These are phyloP conservation scores for Chamaedrilus cognettii DNA, from an alignment of 2,888 invertebrate genomes.

Conservation along the genomic window DNA sequence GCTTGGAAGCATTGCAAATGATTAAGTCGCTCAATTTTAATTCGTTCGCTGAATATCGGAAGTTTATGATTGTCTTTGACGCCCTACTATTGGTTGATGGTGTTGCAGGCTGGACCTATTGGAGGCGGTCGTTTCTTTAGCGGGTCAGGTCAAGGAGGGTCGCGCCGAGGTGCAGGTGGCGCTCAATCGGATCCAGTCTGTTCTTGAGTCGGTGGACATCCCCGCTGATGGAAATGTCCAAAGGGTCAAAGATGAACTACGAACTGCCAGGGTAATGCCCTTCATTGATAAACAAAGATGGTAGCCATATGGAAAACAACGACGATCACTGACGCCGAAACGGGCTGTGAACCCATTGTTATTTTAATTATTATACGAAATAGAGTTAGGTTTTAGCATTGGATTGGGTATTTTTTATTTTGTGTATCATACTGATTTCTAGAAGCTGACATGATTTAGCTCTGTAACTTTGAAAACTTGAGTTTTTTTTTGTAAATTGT, in stretches of 20 bases:
- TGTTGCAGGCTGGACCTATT: slow-evolving; percentile 44
- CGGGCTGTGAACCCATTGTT: background rate
- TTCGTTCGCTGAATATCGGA: too few relatives aligned
- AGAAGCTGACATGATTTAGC: too few relatives aligned
- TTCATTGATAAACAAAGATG: too few relatives aligned
- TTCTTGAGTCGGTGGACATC: slow-evolving; percentile 21
- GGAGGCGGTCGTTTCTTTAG: slow-evolving; percentile 55
- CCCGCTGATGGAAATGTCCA: slow-evolving; percentile 21
- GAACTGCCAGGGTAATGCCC: slow-evolving; percentile 23
- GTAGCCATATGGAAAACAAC: too few relatives aligned
- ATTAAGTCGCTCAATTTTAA: too few relatives aligned
- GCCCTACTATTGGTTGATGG: too few relatives aligned
- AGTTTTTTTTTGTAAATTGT: too few relatives aligned
- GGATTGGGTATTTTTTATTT: background rate
- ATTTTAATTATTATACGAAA: background rate
- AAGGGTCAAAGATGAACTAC: slow-evolving; percentile 20
- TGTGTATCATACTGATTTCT: background rate
- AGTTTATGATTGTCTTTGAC: too few relatives aligned
- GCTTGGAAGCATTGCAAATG: too few relatives aligned
- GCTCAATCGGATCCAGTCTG: slow-evolving; percentile 7
- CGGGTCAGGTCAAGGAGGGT: slow-evolving; percentile 40
- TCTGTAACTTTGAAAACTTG: too few relatives aligned
- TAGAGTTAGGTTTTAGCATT: background rate
- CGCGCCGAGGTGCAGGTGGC: slow-evolving; percentile 12
- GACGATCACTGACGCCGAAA: too few relatives aligned